Percentiles rank a stretch among this genome's conserved stretches.
Evolutionary conservation across 2,113 vertebrate genomes (phyloP).

Genomic region (Pyxicephalus adspersus): DNA sequence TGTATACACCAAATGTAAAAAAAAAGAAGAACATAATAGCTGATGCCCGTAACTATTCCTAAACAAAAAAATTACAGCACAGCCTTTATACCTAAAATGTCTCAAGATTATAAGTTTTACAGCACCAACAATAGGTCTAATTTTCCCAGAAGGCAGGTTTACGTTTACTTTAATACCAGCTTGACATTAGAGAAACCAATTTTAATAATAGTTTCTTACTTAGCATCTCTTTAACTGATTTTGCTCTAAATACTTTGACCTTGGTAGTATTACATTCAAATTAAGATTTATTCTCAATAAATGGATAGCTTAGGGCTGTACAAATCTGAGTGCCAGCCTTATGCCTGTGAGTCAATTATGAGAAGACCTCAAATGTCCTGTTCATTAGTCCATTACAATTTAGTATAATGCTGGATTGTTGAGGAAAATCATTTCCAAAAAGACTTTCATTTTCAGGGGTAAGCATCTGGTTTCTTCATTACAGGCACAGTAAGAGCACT

Average conservation of each 20-base stretch:
- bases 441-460: slow-evolving; percentile 58
- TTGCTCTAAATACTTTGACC: background rate
- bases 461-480: slow-evolving; percentile 61
- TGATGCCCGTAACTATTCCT: too few relatives aligned
- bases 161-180: too few relatives aligned
- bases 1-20: too few relatives aligned
- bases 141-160: too few relatives aligned
- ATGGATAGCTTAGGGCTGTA: background rate
- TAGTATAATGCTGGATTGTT: slow-evolving; percentile 41
- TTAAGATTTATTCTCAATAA: background rate
- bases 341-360: background rate
- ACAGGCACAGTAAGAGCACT: slow-evolving; percentile 26
- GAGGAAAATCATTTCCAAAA: slow-evolving; percentile 45
- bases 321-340: slow-evolving; percentile 4
- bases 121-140: too few relatives aligned
- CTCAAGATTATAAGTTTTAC: too few relatives aligned
- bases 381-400: slow-evolving; percentile 12
- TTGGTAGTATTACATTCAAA: background rate
- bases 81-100: too few relatives aligned
- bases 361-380: background rate
- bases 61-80: too few relatives aligned
- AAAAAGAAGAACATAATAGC: too few relatives aligned
- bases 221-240: background rate
- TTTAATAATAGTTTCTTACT: too few relatives aligned
- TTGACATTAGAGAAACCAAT: too few relatives aligned